A percentile compares a stretch with the other conserved stretches of the same genome.
phyloP scores from a whole-genome alignment of 1,140 invertebrate species.

The Rhagoletis zephyria region DNA sequence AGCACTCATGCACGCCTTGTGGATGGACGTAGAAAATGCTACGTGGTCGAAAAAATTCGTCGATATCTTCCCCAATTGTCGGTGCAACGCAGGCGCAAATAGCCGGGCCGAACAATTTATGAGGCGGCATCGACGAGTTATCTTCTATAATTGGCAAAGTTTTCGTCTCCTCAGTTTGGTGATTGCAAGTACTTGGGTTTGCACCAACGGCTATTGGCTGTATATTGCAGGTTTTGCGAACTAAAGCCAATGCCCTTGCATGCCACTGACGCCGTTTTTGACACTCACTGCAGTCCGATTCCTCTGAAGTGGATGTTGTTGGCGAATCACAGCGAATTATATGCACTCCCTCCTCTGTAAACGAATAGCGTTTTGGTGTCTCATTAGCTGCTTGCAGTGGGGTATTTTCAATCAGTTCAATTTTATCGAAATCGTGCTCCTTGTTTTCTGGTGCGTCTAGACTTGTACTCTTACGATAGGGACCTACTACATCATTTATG shows the following conservation, averaged over 20 bases:
- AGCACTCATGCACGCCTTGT: conserved; percentile 73
- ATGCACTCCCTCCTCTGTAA: conserved; percentile 79
- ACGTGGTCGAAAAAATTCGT: conserved; percentile 77
- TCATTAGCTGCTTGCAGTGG: conserved; percentile 66
- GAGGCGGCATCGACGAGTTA: conserved; percentile 75
- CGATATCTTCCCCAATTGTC: conserved; percentile 75
- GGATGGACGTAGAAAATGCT: conserved; percentile 77
- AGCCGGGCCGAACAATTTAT: conserved; percentile 77
- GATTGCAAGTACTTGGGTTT: conserved; percentile 42
- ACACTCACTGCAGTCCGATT: conserved; percentile 72
- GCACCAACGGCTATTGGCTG: conserved; percentile 67
- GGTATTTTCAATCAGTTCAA: conserved; percentile 50
- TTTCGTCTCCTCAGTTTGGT: conserved; percentile 70
- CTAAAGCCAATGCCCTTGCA: conserved; percentile 69
- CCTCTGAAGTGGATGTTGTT: conserved; percentile 71
- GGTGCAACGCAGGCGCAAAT: conserved; percentile 80
- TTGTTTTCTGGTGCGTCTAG: conserved; percentile 78
- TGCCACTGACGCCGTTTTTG: conserved; percentile 72
- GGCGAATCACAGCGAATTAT: conserved; percentile 72
- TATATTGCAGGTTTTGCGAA: conserved; percentile 71
- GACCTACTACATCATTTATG: conserved; percentile 36
- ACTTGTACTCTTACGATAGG: conserved; percentile 78
- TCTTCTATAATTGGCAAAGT: conserved; percentile 43
- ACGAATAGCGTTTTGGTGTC: conserved; percentile 78
- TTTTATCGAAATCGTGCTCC: conserved; percentile 57